Percentiles rank a stretch among this genome's conserved stretches.
phyloP scores from a whole-genome alignment of 1,140 invertebrate genomes.

The Bombus confusus region DNA sequence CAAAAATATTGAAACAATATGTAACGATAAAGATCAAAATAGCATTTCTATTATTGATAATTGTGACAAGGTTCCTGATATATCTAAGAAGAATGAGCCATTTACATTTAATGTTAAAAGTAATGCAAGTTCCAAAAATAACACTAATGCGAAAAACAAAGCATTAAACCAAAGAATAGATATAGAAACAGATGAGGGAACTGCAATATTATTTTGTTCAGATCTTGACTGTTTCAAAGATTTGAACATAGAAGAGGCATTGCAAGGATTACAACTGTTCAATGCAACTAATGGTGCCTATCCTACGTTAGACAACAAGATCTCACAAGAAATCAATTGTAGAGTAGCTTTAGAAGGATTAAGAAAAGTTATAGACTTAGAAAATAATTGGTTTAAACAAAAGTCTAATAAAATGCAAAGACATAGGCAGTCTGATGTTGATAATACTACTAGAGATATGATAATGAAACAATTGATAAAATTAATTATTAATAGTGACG shows the following conservation, averaged over 20 bases:
- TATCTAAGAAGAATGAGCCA: constrained; percentile 31
- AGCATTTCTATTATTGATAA: neutral
- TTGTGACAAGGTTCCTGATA: constrained; percentile 9
- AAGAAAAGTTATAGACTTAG: constrained; percentile 82
- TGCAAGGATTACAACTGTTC: constrained; percentile 75
- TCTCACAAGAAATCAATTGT: constrained; percentile 82
- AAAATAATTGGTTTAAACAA: constrained; percentile 75
- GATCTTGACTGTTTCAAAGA: constrained; percentile 71
- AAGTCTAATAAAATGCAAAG: constrained; percentile 61
- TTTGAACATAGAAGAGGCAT: constrained; percentile 76
- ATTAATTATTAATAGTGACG: constrained; percentile 76
- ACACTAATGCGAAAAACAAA: constrained; percentile 23
- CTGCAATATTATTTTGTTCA: constrained; percentile 67
- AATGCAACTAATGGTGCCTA: constrained; percentile 70
- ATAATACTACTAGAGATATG: constrained; percentile 66
- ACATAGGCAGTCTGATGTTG: constrained; percentile 12
- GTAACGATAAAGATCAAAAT: neutral
- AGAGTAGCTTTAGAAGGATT: constrained; percentile 82
- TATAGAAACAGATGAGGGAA: constrained; percentile 72
- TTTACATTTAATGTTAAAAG: neutral
- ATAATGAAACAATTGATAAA: constrained; percentile 81
- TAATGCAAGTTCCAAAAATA: neutral
- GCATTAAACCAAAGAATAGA: constrained; percentile 55
- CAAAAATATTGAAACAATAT: constrained; percentile 62
- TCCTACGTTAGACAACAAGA: constrained; percentile 78